Evolutionary conservation across 2,797 vertebrate species (phyloP), one percentile per base, ranked within the genome.

Genomic region (Poeciliopsis turneri): DNA sequence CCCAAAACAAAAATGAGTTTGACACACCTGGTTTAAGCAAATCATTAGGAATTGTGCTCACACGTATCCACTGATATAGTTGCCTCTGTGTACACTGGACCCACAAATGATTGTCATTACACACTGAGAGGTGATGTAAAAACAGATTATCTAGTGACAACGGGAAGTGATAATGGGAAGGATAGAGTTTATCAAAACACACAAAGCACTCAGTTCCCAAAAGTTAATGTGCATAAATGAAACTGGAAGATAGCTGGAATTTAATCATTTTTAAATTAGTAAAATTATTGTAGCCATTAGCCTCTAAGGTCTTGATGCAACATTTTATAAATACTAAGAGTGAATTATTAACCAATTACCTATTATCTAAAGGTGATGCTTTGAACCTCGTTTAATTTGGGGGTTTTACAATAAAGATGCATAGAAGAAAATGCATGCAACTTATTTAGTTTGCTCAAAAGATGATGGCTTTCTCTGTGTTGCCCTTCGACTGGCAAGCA

Each of bases 11-110:
- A 30, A 30, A 30, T 30, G 30, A 30, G 30, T 30, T 30, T 30
- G 30, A 30, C 30, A 30, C 30, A 30, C 30, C 30, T 23, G 23
- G 20, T 41, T 68, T 20, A 68, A 68, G 36, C 4, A 64, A 64
- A 64, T 36, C 8, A 36, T 87, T 86, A 80, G 64, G 80, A 51
- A 72, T 36, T 28, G 72, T 28, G 45, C 8, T 49, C 3, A 33
- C 46, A 76, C 8, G 12, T 49, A 79, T 69, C 74, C n/a, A 28
- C 57, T 18, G 70, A 74, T 51, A 72, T 49, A 69, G 51, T 70
- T 39, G 82, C 85, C 74, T 82, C 53, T 76, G 74, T 47, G 78
- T 39, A 39, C 36, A 13, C 36, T 43, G 36, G 25, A 41, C 36
- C 23, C 64, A 68, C 64, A 41, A 68, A 68, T 68, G 36, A 39